Evolutionary conservation across 2,888 invertebrate species (phyloP).

Genomic region (Stegana nigrithorax): DNA sequence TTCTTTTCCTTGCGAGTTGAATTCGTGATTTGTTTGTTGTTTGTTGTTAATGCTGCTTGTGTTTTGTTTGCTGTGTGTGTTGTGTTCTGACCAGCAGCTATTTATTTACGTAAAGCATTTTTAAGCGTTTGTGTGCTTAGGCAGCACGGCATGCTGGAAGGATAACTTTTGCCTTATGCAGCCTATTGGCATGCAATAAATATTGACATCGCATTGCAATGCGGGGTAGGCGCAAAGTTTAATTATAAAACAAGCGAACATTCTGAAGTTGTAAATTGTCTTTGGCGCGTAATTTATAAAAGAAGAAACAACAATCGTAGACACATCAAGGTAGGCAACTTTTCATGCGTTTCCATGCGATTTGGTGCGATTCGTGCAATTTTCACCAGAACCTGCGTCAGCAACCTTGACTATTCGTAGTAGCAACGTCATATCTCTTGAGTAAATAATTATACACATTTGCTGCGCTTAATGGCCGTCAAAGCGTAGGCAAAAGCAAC

Average conservation of each 20-base stretch:
- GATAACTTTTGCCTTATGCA: background rate
- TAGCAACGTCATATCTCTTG: too few species aligned
- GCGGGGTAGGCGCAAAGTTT: background rate
- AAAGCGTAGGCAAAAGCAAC: background rate
- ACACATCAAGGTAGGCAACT: too few species aligned
- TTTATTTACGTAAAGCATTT: slow-evolving; percentile 34
- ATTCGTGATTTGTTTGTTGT: too few species aligned
- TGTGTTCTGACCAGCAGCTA: slow-evolving; percentile 9
- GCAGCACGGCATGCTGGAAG: background rate
- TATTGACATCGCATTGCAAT: background rate
- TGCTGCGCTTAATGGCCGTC: too few species aligned
- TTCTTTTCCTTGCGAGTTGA: background rate
- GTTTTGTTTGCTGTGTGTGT: background rate
- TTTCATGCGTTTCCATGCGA: too few species aligned
- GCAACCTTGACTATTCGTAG: background rate
- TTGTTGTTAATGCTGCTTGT: background rate
- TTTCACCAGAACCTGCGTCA: background rate
- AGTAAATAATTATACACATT: too few species aligned
- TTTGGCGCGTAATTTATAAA: too few species aligned
- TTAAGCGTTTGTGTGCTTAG: background rate
- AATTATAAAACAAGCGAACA: background rate
- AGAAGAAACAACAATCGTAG: too few species aligned
- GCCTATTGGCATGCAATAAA: slow-evolving; percentile 7
- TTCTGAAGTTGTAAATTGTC: background rate
- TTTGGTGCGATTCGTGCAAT: too few species aligned